Conservation (phyloP, 2,113 vertebrate species). For the Brachypteracias leptosomus region DNA sequence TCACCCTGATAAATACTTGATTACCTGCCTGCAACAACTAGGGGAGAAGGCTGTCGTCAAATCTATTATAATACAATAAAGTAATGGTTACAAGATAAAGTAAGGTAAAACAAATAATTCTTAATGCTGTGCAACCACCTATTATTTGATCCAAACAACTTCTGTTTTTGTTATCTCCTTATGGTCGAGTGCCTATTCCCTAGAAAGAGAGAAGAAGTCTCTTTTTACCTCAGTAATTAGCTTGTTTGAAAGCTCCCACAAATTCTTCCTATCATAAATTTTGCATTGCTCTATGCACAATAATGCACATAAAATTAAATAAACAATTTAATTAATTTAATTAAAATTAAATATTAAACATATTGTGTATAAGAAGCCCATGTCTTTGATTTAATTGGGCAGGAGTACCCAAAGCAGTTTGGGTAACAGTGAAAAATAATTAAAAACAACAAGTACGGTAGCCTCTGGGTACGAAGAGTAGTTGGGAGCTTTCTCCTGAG, state of each 20-base stretch:
- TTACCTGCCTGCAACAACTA: not conserved
- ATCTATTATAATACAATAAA: not conserved
- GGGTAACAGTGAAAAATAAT: slow-evolving; percentile 87
- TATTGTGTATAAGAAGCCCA: slow-evolving; percentile 79
- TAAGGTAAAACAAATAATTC: slow-evolving; percentile 61
- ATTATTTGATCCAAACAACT: slow-evolving; percentile 53
- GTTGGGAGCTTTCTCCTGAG: slow-evolving; percentile 81
- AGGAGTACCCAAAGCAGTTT: slow-evolving; percentile 84
- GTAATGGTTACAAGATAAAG: slow-evolving; percentile 49
- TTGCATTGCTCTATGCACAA: slow-evolving; percentile 78
- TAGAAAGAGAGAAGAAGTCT: slow-evolving; percentile 36
- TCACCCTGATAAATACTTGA: slow-evolving; percentile 42
- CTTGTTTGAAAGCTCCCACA: slow-evolving; percentile 69
- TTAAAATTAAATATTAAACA: slow-evolving; percentile 91
- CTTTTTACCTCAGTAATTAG: slow-evolving; percentile 72
- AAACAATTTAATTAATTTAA: slow-evolving; percentile 90
- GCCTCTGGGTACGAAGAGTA: slow-evolving; percentile 79
- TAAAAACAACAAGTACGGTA: slow-evolving; percentile 85
- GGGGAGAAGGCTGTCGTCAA: not conserved
- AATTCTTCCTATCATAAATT: slow-evolving; percentile 79
- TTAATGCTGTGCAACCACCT: slow-evolving; percentile 18
- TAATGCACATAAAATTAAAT: slow-evolving; percentile 91
- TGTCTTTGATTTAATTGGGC: slow-evolving; percentile 83
- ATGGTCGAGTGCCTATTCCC: slow-evolving; percentile 42
- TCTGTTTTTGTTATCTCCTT: slow-evolving; percentile 43